phyloP scores from a whole-genome alignment of 2,888 invertebrate species.

The Caenorhabditis sinica region DNA sequence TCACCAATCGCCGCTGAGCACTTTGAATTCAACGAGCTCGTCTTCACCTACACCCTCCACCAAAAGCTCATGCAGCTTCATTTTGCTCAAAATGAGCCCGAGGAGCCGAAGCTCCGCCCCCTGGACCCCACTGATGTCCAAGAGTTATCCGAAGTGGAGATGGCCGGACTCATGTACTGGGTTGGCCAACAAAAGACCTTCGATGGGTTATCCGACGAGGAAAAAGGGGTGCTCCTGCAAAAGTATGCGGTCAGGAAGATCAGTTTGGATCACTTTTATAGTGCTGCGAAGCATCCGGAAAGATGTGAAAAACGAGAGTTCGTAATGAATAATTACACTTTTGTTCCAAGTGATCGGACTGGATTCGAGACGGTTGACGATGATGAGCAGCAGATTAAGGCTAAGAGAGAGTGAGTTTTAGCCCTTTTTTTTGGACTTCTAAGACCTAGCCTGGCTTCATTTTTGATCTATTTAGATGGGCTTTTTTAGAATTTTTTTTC shows the following conservation, averaged over 20 bases:
- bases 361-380: conserved; percentile 79
- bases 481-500: too few species aligned
- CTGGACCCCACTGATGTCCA: conserved; percentile 78
- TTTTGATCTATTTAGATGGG: too few species aligned
- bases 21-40: conserved; percentile 61
- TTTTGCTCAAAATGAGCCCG: conserved; percentile 57
- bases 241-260: conserved; percentile 80
- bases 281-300: conserved; percentile 76
- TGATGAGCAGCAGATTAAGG: conserved; percentile 71
- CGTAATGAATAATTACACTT: conserved; percentile 82
- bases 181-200: conserved; percentile 78
- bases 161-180: conserved; percentile 80
- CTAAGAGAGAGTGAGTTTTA: conserved; percentile 69
- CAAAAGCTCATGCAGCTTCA: conserved; percentile 75
- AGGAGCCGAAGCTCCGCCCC: conserved; percentile 58
- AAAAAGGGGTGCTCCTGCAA: conserved; percentile 72
- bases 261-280: conserved; percentile 80
- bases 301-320: conserved; percentile 73
- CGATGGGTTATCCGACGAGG: conserved; percentile 64
- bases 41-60: conserved; percentile 75
- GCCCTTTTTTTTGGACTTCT: too few species aligned
- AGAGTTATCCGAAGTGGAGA: conserved; percentile 75
- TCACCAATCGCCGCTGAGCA: conserved; percentile 42
- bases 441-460: too few species aligned
- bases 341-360: conserved; percentile 75